Conservation (phyloP, 2,113 vertebrate species). For the Lampris megalopsis region DNA sequence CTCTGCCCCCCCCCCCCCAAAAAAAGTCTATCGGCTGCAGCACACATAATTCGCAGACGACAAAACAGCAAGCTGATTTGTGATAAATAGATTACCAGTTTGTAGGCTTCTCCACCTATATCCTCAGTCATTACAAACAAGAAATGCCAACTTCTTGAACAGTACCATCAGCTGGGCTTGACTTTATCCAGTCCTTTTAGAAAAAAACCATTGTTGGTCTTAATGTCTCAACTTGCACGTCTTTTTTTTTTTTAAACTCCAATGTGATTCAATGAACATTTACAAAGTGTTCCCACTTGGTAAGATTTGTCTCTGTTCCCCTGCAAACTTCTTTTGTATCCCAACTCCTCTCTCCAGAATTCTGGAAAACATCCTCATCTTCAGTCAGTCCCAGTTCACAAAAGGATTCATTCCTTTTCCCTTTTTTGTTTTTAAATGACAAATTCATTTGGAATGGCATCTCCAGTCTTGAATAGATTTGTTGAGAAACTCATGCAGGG, state of each 20-base stretch:
- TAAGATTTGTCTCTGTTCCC: constrained; percentile 73
- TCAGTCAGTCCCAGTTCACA: constrained; percentile 75
- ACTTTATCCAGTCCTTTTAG: constrained; percentile 79
- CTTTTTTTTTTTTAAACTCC: constrained; percentile 50
- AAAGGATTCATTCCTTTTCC: constrained; percentile 73
- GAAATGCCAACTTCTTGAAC: constrained; percentile 75
- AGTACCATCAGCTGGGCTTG: constrained; percentile 82
- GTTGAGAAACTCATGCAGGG: constrained; percentile 97
- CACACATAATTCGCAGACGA: constrained; percentile 75
- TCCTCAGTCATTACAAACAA: constrained; percentile 80
- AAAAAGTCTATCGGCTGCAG: constrained; percentile 73
- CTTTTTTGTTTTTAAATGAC: constrained; percentile 78
- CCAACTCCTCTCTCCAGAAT: constrained; percentile 67
- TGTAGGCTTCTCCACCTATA: constrained; percentile 75
- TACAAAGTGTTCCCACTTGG: constrained; percentile 81
- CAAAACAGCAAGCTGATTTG: constrained; percentile 79
- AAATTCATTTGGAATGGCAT: constrained; percentile 82
- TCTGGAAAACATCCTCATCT: constrained; percentile 76
- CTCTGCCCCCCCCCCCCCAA: constrained; percentile 76
- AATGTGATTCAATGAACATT: constrained; percentile 82
- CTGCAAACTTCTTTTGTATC: constrained; percentile 68
- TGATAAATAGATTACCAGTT: constrained; percentile 81
- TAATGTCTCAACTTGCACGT: constrained; percentile 71
- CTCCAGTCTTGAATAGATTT: constrained; percentile 90
- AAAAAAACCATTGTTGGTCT: constrained; percentile 74